These are phyloP conservation scores for Palythoa heliodiscus DNA, from an alignment of 92 coral and sea anemone genomes.

Conservation along the genomic window DNA sequence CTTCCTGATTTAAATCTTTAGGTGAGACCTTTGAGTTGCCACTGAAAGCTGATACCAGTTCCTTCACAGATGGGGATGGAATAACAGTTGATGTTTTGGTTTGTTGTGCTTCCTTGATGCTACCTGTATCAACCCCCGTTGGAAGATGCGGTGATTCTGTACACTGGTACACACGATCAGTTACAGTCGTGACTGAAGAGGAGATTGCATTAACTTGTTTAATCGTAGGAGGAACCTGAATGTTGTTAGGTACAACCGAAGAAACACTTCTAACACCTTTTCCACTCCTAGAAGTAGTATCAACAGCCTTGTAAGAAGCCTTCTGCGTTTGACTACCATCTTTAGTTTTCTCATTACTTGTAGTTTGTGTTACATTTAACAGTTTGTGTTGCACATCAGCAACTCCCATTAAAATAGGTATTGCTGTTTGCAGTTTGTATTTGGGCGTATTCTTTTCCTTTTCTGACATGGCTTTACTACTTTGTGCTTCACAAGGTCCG, in stretches of 20 bases:
- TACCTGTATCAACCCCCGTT: neutral
- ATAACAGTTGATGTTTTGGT: conserved; percentile 26
- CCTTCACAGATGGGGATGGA: conserved; percentile 32
- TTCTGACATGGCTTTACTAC: neutral
- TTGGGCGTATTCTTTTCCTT: neutral
- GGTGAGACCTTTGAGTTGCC: neutral
- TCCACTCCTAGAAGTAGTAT: neutral
- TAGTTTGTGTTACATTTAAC: neutral
- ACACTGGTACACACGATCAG: neutral
- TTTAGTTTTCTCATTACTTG: neutral
- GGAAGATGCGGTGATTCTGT: neutral
- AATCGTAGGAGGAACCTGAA: neutral
- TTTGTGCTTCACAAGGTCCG: neutral
- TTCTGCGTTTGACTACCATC: neutral
- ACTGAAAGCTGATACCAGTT: conserved; percentile 17
- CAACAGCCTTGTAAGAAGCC: neutral
- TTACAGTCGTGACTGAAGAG: neutral
- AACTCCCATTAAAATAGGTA: neutral
- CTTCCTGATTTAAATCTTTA: neutral
- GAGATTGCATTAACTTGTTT: neutral
- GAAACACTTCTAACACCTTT: neutral
- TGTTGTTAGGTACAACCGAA: neutral
- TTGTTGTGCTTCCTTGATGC: conserved; percentile 5
- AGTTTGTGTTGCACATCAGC: neutral
- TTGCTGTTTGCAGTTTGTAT: neutral